These are phyloP conservation scores for Drosophila suzukii DNA, from an alignment of 1,140 invertebrate genomes.

Conservation along the genomic window DNA sequence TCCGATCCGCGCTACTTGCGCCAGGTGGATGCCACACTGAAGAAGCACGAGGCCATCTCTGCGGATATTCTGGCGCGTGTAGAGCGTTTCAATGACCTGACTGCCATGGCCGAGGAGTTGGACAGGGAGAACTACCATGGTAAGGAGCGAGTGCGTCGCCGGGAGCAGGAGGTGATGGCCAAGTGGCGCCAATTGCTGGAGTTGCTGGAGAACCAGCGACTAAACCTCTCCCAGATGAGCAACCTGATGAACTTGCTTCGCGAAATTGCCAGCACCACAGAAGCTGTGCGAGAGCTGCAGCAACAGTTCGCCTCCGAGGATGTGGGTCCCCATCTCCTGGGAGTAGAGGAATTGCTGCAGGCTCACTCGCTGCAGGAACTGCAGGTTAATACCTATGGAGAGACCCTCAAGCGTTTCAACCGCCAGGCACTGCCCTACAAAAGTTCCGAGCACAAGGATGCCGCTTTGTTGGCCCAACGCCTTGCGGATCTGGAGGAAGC, in stretches of 20 bases:
- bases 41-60: slow-evolving; percentile 99
- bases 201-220: slow-evolving; percentile 93
- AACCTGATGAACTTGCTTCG: slow-evolving; percentile 93
- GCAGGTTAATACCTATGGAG: slow-evolving; percentile 94
- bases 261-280: slow-evolving; percentile 95
- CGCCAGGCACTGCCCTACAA: slow-evolving; percentile 87
- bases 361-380: slow-evolving; percentile 96
- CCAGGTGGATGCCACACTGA: slow-evolving; percentile 98
- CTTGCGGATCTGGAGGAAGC: slow-evolving; percentile 90
- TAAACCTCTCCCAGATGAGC: slow-evolving; percentile 90
- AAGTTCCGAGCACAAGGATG: slow-evolving; percentile 86
- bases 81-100: slow-evolving; percentile 97
- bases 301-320: slow-evolving; percentile 94
- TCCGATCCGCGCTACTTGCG: slow-evolving; percentile 95
- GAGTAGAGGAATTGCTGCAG: slow-evolving; percentile 96
- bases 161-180: slow-evolving; percentile 94
- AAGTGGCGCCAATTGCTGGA: slow-evolving; percentile 95
- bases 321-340: slow-evolving; percentile 95
- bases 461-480: slow-evolving; percentile 88
- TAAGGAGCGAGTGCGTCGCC: slow-evolving; percentile 91
- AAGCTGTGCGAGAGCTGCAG: slow-evolving; percentile 92
- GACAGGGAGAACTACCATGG: slow-evolving; percentile 96
- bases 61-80: slow-evolving; percentile 98
- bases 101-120: slow-evolving; percentile 95
- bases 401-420: slow-evolving; percentile 91